phyloP scores from a whole-genome alignment of 2,113 vertebrate species.

The Oostethus manadensis region DNA sequence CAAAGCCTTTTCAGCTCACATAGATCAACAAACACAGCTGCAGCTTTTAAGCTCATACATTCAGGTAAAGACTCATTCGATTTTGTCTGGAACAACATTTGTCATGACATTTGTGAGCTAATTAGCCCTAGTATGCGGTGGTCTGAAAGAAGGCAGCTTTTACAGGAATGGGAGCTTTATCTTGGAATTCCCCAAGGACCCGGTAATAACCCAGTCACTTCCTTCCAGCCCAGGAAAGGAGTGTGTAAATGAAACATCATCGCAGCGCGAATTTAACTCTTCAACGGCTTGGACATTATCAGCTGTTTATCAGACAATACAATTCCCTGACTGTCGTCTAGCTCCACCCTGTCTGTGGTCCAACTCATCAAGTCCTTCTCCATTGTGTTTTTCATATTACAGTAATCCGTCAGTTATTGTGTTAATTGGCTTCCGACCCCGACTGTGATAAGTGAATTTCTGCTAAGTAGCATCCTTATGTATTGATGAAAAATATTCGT shows the following conservation, averaged over 20 bases:
- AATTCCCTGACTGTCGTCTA: too few relatives aligned
- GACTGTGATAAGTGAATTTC: too few relatives aligned
- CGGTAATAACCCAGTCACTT: conserved; percentile 55
- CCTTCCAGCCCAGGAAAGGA: conserved; percentile 43
- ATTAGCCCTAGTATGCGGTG: conserved; percentile 6
- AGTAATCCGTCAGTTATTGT: too few relatives aligned
- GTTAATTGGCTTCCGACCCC: too few relatives aligned
- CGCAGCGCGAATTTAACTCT: too few relatives aligned
- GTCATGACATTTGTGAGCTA: not conserved
- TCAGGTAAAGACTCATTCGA: conserved; percentile 28
- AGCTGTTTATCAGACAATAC: too few relatives aligned
- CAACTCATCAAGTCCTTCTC: too few relatives aligned
- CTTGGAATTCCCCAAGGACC: conserved; percentile 58
- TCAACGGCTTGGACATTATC: too few relatives aligned
- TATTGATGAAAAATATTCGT: too few relatives aligned
- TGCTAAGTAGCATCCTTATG: too few relatives aligned
- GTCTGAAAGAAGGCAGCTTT: conserved; percentile 54
- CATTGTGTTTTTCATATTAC: too few relatives aligned
- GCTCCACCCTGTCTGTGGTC: too few relatives aligned
- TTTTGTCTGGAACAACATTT: conserved; percentile 8
- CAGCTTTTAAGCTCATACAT: conserved; percentile 44
- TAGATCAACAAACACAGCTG: conserved; percentile 53
- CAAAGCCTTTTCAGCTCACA: conserved; percentile 34
- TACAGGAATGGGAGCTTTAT: conserved; percentile 72
- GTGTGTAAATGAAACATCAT: not conserved